These are phyloP conservation scores for Ectropis crepuscularia DNA, from an alignment of 2,888 invertebrate genomes.

Conservation along the genomic window DNA sequence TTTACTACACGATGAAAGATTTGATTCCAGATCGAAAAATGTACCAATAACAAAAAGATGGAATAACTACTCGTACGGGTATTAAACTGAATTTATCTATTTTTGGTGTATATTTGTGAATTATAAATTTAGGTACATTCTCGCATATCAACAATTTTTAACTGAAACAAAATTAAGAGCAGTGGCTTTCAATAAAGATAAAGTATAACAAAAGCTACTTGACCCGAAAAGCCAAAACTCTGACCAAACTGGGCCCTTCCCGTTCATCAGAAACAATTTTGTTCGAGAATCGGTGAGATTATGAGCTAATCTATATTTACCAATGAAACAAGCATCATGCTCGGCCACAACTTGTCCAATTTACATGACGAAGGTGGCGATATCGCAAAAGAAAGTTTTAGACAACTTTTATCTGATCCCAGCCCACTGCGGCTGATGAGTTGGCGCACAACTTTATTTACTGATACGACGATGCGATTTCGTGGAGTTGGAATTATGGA, in stretches of 20 bases:
- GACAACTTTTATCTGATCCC: slow-evolving; percentile 81
- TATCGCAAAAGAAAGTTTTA: slow-evolving; percentile 81
- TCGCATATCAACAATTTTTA: no score
- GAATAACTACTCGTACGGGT: no score
- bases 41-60: no score
- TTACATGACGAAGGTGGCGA: slow-evolving; percentile 83
- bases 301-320: slow-evolving; percentile 75
- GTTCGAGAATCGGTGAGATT: slow-evolving; percentile 66
- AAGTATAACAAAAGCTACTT: slow-evolving; percentile 47
- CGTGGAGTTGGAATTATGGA: slow-evolving; percentile 61
- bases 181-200: slow-evolving; percentile 25
- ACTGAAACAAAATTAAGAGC: neutral
- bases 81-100: no score
- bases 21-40: no score
- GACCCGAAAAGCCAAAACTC: slow-evolving; percentile 45
- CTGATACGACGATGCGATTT: slow-evolving; percentile 67
- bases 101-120: no score
- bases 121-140: no score
- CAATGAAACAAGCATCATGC: slow-evolving; percentile 77
- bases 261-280: slow-evolving; percentile 65
- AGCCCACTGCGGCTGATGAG: slow-evolving; percentile 79
- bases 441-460: slow-evolving; percentile 80
- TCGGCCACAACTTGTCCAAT: slow-evolving; percentile 78
- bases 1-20: no score
- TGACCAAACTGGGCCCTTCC: slow-evolving; percentile 40